Evolutionary conservation across 2,113 vertebrate species (phyloP).

Genomic region (Phylloscopus trochilus): DNA sequence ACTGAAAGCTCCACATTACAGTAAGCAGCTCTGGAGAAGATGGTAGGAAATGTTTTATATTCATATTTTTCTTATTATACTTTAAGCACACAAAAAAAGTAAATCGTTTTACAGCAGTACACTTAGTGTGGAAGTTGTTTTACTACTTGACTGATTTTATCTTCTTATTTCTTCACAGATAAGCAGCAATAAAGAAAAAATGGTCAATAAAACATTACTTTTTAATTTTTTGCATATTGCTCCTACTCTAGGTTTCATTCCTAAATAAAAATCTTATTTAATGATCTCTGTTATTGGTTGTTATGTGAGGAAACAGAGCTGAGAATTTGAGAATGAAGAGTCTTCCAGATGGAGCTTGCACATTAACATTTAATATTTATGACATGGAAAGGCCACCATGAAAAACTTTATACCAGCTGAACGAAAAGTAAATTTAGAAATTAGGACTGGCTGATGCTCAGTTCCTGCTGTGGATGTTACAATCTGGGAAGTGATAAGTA

Average conservation of each 20-base stretch:
- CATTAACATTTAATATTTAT: constrained; percentile 70
- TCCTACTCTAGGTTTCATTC: not conserved
- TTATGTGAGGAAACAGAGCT: constrained; percentile 43
- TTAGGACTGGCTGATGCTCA: not conserved
- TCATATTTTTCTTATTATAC: constrained; percentile 15
- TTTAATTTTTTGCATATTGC: constrained; percentile 41
- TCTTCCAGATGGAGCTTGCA: constrained; percentile 60
- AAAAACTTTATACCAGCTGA: not conserved
- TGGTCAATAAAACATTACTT: constrained; percentile 44
- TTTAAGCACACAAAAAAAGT: not conserved
- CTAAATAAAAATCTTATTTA: constrained; percentile 53
- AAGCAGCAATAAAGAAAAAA: constrained; percentile 58
- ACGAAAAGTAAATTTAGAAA: not conserved
- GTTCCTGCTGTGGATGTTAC: not conserved
- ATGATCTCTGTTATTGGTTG: constrained; percentile 57
- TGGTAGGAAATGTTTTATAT: constrained; percentile 38
- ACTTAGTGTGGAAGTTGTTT: constrained; percentile 15
- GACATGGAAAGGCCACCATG: constrained; percentile 47
- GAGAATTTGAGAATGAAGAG: constrained; percentile 44
- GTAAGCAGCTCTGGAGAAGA: not conserved
- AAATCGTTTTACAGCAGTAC: constrained; percentile 15
- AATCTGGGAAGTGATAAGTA: not conserved
- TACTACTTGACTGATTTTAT: constrained; percentile 37
- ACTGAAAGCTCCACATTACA: not conserved
- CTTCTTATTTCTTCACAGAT: constrained; percentile 52